Evolutionary conservation across 2,888 invertebrate species (phyloP).

Genomic region (Brachyptera putata): DNA sequence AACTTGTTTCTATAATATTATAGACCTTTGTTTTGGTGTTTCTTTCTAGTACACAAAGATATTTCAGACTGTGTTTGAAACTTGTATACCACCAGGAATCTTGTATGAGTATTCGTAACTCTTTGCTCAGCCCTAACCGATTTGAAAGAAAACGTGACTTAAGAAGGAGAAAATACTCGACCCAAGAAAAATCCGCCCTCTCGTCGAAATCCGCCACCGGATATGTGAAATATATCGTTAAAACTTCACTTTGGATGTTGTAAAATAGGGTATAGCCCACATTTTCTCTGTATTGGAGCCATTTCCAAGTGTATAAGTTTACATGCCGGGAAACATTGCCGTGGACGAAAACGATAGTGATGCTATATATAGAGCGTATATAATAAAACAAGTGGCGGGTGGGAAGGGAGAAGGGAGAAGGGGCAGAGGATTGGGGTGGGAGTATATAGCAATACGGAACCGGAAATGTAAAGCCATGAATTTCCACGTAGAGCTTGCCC

Average conservation of each 20-base stretch:
- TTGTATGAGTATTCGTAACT: no score
- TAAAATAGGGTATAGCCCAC: constrained; percentile 1
- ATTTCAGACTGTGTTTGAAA: no score
- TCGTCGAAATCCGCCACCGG: no score
- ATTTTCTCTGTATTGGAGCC: background rate
- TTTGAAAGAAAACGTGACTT: no score
- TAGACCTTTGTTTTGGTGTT: no score
- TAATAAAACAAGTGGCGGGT: constrained; percentile 6
- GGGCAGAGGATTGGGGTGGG: background rate
- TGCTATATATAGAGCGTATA: background rate
- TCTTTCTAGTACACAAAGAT: no score
- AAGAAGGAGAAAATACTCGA: no score
- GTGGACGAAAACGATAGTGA: constrained; percentile 5
- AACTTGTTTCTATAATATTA: no score
- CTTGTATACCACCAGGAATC: no score
- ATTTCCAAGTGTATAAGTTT: background rate
- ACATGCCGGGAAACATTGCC: background rate
- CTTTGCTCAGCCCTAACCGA: no score
- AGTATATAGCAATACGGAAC: constrained; percentile 1
- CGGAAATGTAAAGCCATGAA: constrained; percentile 13
- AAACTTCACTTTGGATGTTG: background rate
- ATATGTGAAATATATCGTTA: constrained; percentile 1
- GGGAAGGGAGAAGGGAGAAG: background rate
- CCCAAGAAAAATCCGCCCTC: background rate
- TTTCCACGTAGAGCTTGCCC: constrained; percentile 6